A percentile compares a stretch with the other conserved stretches of the same genome.
Evolutionary conservation across 2,797 vertebrate genomes (phyloP).

Genomic region (Sus cebifrons): DNA sequence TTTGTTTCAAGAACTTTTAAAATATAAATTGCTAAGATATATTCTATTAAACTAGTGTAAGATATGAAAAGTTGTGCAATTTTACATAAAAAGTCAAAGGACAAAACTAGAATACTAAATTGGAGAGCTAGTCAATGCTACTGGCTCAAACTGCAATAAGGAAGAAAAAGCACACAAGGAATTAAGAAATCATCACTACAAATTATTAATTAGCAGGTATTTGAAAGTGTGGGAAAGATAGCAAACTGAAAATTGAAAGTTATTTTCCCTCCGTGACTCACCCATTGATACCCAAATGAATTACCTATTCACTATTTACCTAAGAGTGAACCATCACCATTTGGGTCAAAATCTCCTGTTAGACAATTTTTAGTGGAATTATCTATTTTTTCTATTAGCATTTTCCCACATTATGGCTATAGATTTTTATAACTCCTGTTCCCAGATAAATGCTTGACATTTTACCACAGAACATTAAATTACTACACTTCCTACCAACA

Average conservation of each 20-base stretch:
- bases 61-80: not conserved
- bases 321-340: not conserved
- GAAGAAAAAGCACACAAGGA: not conserved
- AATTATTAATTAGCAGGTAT: not conserved
- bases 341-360: not conserved
- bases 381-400: not conserved
- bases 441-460: conserved; percentile 22
- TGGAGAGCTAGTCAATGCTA: not conserved
- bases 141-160: not conserved
- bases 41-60: not conserved
- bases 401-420: not conserved
- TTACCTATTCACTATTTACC: not conserved
- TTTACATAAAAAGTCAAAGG: conserved; percentile 14
- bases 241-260: not conserved
- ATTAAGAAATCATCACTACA: not conserved
- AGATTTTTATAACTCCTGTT: not conserved
- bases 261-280: not conserved
- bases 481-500: not conserved
- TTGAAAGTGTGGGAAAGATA: not conserved
- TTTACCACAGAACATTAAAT: conserved; percentile 58
- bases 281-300: not conserved
- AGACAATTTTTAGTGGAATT: not conserved
- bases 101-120: not conserved
- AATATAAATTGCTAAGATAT: not conserved
- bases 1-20: not conserved